phyloP scores from a whole-genome alignment of 92 coral and sea anemone species.

The Porites evermanni region DNA sequence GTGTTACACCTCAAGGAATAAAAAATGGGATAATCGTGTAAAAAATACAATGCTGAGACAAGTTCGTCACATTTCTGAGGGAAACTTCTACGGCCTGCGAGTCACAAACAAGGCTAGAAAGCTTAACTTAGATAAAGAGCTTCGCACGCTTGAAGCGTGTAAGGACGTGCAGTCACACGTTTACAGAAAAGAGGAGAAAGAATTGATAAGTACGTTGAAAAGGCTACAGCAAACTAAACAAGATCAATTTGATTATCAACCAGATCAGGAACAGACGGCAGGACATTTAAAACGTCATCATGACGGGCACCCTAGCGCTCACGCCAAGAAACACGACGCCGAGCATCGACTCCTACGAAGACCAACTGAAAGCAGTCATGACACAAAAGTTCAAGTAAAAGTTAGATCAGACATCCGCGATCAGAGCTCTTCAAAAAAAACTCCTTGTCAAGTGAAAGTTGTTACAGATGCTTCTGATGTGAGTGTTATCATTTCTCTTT shows the following conservation, averaged over 20 bases:
- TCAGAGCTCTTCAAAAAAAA: slow-evolving; percentile 1
- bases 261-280: background rate
- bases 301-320: slow-evolving; percentile 7
- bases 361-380: background rate
- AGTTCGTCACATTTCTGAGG: slow-evolving; percentile 93
- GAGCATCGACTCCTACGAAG: slow-evolving; percentile 14
- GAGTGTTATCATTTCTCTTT: slow-evolving; percentile 54
- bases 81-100: slow-evolving; percentile 84
- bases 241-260: slow-evolving; percentile 27
- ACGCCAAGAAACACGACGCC: slow-evolving; percentile 9
- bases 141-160: slow-evolving; percentile 86
- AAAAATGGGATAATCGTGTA: slow-evolving; percentile 8
- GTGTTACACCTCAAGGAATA: background rate
- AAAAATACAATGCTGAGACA: slow-evolving; percentile 76
- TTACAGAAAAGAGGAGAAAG: slow-evolving; percentile 91
- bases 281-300: slow-evolving; percentile 14
- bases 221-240: slow-evolving; percentile 83
- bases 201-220: slow-evolving; percentile 70
- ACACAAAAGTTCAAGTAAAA: slow-evolving; percentile 8
- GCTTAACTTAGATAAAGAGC: slow-evolving; percentile 84
- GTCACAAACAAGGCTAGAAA: slow-evolving; percentile 94
- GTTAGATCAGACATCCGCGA: slow-evolving; percentile 18
- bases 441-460: slow-evolving; percentile 21
- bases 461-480: slow-evolving; percentile 33
- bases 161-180: slow-evolving; percentile 86